phyloP scores from a whole-genome alignment of 64 coral and sea anemone genomes.

The Dendronephthya gigantea region DNA sequence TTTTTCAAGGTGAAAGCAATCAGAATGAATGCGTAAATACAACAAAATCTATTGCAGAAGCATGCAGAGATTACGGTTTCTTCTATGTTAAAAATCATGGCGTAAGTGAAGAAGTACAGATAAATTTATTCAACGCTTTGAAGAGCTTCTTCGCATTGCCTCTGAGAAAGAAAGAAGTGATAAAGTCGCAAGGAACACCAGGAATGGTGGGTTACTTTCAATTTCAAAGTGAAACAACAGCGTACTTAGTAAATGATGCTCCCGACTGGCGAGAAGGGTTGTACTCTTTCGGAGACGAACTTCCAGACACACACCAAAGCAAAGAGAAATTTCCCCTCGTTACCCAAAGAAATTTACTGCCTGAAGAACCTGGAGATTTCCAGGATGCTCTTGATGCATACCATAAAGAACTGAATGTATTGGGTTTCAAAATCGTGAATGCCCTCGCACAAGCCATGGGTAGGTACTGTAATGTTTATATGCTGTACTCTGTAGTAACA shows the following conservation, averaged over 20 bases:
- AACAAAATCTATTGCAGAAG: background rate
- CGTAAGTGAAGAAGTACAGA: background rate
- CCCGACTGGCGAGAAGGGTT: background rate
- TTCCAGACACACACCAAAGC: background rate
- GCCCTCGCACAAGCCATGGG: background rate
- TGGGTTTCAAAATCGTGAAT: background rate
- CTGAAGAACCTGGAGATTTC: background rate
- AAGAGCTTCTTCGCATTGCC: background rate
- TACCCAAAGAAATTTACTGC: background rate
- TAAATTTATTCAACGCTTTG: background rate
- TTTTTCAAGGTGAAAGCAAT: background rate
- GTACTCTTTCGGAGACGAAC: background rate
- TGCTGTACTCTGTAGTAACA: too few relatives aligned
- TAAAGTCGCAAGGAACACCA: background rate
- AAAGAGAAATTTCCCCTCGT: background rate
- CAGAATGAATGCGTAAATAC: background rate
- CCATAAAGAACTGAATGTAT: background rate
- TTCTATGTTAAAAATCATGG: background rate
- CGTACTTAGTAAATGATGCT: background rate
- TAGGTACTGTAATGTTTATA: background rate
- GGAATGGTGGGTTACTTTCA: background rate
- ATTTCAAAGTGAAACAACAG: background rate
- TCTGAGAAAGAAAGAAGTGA: background rate
- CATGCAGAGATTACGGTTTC: conserved; percentile 7
- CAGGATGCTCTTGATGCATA: background rate